phyloP scores from a whole-genome alignment of 2,797 vertebrate genomes.

The Mionectes olivaceus region DNA sequence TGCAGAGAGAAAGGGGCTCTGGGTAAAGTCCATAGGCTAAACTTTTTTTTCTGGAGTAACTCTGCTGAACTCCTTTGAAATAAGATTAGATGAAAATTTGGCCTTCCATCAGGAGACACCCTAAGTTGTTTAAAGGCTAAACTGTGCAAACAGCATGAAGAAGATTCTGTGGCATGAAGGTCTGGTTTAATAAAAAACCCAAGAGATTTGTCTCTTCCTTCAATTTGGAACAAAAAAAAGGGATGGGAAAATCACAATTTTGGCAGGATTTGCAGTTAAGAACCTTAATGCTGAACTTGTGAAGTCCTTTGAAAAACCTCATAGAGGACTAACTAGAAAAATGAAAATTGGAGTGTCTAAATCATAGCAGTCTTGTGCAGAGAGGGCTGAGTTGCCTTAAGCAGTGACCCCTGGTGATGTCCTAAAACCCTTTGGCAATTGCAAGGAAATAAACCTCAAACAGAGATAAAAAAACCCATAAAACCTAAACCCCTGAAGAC shows the following conservation, averaged over 20 bases:
- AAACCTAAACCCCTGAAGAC: not conserved
- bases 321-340: not conserved
- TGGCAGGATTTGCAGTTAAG: not conserved
- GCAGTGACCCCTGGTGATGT: not conserved
- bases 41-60: not conserved
- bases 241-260: not conserved
- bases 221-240: conserved; percentile 29
- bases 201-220: conserved; percentile 41
- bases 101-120: conserved; percentile 10
- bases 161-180: conserved; percentile 13
- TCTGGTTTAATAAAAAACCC: not conserved
- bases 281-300: conserved; percentile 7
- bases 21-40: not conserved
- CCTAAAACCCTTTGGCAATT: not conserved
- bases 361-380: not conserved
- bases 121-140: conserved; percentile 33
- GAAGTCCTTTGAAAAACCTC: not conserved
- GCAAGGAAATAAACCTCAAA: not conserved
- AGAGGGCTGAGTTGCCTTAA: not conserved
- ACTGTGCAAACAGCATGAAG: conserved; percentile 26
- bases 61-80: not conserved
- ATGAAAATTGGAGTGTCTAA: not conserved
- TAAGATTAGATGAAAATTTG: not conserved
- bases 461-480: rapidly evolving
- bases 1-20: not conserved